A percentile compares a stretch with the other conserved stretches of the same genome.
Conservation (phyloP, 2,888 invertebrate species). For the Diarsia mendica region DNA sequence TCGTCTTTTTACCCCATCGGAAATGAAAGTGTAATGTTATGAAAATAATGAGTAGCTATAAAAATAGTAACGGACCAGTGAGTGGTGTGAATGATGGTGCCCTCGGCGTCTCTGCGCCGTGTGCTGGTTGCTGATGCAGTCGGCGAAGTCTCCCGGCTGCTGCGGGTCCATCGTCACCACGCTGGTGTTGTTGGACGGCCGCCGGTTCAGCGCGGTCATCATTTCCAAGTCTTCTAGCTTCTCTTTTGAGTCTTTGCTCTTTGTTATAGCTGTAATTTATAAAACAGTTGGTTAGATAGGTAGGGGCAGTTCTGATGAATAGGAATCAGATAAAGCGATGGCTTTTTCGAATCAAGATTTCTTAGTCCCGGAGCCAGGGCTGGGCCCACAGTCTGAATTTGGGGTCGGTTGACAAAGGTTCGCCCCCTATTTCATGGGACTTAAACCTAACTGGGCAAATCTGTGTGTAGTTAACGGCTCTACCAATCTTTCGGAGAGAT, state of each 20-base stretch:
- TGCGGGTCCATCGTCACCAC: conserved; percentile 85
- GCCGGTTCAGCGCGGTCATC: conserved; percentile 86
- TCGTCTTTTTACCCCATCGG: not conserved
- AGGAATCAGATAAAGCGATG: too few relatives aligned
- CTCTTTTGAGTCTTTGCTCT: conserved; percentile 91
- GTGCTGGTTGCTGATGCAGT: conserved; percentile 91
- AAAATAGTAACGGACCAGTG: conserved; percentile 75
- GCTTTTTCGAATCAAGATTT: not conserved
- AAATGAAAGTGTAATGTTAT: not conserved
- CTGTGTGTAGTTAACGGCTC: not conserved
- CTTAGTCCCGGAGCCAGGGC: not conserved
- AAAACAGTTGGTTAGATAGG: conserved; percentile 15
- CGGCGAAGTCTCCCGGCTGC: conserved; percentile 89
- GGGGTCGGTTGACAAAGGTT: not conserved
- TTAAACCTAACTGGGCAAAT: not conserved
- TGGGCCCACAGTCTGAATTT: not conserved
- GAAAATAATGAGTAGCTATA: not conserved
- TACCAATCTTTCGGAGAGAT: not conserved
- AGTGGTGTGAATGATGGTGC: conserved; percentile 82
- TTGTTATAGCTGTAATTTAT: conserved; percentile 89
- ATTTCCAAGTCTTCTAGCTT: conserved; percentile 90
- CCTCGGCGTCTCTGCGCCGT: conserved; percentile 86
- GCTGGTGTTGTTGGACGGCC: conserved; percentile 84
- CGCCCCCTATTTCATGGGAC: not conserved
- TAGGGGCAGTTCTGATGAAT: too few relatives aligned